A percentile compares a stretch with the other conserved stretches of the same genome.
Conservation (phyloP, 2,113 vertebrate genomes). For the Oreochromis spilurus region DNA sequence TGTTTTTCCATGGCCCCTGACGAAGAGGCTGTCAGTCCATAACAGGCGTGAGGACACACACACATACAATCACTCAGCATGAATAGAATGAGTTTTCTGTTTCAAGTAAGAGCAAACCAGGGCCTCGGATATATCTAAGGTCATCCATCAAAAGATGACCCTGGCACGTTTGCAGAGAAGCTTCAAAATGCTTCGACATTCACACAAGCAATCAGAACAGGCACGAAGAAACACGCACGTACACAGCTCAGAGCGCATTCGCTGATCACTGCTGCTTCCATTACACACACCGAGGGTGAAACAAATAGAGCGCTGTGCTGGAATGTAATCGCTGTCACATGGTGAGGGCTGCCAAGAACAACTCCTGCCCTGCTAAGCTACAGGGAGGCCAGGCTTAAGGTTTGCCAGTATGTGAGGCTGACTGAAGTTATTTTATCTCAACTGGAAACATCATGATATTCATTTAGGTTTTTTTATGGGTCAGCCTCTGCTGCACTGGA, state of each 20-base stretch:
- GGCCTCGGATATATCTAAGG: neutral
- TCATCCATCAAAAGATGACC: constrained; percentile 23
- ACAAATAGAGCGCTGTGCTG: constrained; percentile 24
- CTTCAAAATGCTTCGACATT: constrained; percentile 11
- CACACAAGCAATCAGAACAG: neutral
- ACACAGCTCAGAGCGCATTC: neutral
- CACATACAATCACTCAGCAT: neutral
- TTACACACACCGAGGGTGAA: constrained; percentile 32
- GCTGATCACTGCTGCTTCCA: constrained; percentile 14
- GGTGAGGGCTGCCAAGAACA: constrained; percentile 30
- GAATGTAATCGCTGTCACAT: constrained; percentile 32
- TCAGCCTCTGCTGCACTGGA: neutral
- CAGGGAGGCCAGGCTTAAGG: neutral
- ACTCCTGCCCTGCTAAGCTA: neutral
- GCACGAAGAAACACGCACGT: neutral
- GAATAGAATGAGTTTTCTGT: neutral
- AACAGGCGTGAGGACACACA: neutral
- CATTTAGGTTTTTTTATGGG: constrained; percentile 4
- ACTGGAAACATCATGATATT: constrained; percentile 6
- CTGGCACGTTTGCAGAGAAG: neutral
- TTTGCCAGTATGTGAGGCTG: neutral
- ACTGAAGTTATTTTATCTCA: constrained; percentile 4
- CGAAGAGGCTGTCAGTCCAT: neutral
- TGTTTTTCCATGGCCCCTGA: constrained; percentile 4
- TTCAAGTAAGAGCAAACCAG: neutral